Percentiles rank a stretch among this genome's conserved stretches.
Evolutionary conservation across 1,140 invertebrate genomes (phyloP).

Genomic region (Philopotamus ludificatus): DNA sequence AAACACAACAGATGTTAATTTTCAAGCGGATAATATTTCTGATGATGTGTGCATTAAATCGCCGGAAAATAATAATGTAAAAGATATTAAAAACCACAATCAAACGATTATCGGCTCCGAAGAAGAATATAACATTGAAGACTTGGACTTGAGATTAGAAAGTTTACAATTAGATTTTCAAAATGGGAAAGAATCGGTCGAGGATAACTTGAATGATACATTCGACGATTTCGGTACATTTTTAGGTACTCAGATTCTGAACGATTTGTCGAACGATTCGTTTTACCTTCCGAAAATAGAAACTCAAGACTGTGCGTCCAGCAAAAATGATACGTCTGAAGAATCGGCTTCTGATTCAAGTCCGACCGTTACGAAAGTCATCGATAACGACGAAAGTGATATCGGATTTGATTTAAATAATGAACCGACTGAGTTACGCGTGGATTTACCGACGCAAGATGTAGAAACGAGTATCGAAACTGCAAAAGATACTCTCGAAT

Average conservation of each 20-base stretch:
- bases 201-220: slow-evolving; percentile 34
- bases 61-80: neutral
- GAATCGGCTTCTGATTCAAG: slow-evolving; percentile 33
- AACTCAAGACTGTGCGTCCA: slow-evolving; percentile 7
- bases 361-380: slow-evolving; percentile 25
- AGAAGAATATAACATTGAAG: slow-evolving; percentile 51
- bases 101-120: slow-evolving; percentile 28
- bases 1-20: no score
- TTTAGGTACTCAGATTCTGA: slow-evolving; percentile 21
- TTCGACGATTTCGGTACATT: slow-evolving; percentile 40
- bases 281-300: slow-evolving; percentile 31
- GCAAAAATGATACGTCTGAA: slow-evolving; percentile 31
- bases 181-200: slow-evolving; percentile 36
- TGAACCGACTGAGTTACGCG: no score
- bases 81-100: slow-evolving; percentile 2
- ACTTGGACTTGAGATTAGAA: slow-evolving; percentile 52
- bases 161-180: slow-evolving; percentile 37
- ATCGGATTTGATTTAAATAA: no score
- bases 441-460: no score
- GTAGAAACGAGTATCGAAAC: no score
- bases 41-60: neutral
- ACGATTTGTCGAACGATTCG: slow-evolving; percentile 12
- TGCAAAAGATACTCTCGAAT: neutral
- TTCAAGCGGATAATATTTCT: neutral
- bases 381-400: slow-evolving; percentile 11